Conservation (phyloP, 2,888 invertebrate genomes). For the Euclidia mi region DNA sequence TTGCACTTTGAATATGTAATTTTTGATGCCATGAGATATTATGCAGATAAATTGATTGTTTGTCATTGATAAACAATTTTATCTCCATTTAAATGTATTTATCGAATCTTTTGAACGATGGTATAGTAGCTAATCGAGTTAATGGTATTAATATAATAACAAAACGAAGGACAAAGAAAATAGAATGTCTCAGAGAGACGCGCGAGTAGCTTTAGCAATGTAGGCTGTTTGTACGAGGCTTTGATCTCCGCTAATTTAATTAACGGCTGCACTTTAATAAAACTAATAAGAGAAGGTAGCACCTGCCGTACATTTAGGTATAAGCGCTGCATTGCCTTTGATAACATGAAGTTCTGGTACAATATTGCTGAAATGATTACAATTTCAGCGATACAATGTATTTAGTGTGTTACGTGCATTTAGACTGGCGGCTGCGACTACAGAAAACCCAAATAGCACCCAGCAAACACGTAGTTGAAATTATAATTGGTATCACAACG, state of each 20-base stretch:
- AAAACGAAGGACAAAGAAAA: slow-evolving; percentile 19
- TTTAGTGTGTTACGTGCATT: too few species aligned
- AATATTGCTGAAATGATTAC: too few species aligned
- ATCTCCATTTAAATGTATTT: not conserved
- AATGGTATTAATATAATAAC: slow-evolving; percentile 28
- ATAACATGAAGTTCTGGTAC: too few species aligned
- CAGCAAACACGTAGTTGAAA: too few species aligned
- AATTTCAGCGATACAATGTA: too few species aligned
- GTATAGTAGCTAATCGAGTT: slow-evolving; percentile 29
- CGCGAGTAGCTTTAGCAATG: not conserved
- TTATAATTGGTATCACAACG: too few species aligned
- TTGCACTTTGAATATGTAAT: slow-evolving; percentile 54
- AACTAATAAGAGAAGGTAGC: slow-evolving; percentile 7
- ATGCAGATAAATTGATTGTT: not conserved
- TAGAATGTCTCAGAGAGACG: slow-evolving; percentile 2
- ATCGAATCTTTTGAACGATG: not conserved
- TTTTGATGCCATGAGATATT: not conserved
- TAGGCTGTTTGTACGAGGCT: slow-evolving; percentile 21
- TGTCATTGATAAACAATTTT: too few species aligned
- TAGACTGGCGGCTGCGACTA: too few species aligned
- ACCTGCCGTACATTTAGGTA: not conserved
- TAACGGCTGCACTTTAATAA: slow-evolving; percentile 40
- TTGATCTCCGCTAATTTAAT: slow-evolving; percentile 56
- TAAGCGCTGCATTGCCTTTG: too few species aligned
- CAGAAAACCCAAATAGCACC: too few species aligned